phyloP scores from a whole-genome alignment of 2,113 vertebrate genomes.

The Uropsilus gracilis region DNA sequence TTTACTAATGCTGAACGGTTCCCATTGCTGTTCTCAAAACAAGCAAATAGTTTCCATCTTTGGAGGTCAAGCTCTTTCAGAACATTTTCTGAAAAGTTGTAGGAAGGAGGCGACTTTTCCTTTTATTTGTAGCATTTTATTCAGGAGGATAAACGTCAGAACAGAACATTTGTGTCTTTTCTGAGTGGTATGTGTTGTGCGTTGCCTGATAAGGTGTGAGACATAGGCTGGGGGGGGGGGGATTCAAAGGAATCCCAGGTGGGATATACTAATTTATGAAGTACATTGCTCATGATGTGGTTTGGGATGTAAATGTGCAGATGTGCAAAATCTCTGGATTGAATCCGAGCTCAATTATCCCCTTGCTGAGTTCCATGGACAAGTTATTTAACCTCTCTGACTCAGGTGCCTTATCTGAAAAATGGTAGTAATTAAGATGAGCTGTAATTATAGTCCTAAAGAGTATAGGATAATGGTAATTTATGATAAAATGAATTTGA shows the following conservation, averaged over 20 bases:
- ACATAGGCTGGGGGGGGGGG: background rate
- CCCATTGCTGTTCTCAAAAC: background rate
- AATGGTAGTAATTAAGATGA: slow-evolving; percentile 66
- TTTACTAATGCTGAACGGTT: background rate
- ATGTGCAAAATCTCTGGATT: background rate
- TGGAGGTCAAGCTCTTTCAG: background rate
- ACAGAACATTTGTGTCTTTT: background rate
- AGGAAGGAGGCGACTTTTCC: background rate
- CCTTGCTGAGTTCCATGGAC: slow-evolving; percentile 46
- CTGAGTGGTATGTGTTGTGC: background rate
- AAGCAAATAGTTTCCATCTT: background rate
- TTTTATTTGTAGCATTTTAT: background rate
- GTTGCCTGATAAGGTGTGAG: background rate
- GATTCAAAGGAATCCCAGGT: background rate
- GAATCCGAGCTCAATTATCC: slow-evolving; percentile 22
- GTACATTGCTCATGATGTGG: background rate
- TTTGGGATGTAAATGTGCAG: background rate
- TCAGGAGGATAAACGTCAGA: background rate
- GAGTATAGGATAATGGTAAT: slow-evolving; percentile 8
- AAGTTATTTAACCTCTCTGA: slow-evolving; percentile 69
- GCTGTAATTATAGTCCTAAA: slow-evolving; percentile 55
- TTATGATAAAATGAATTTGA: slow-evolving; percentile 59
- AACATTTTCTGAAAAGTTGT: background rate
- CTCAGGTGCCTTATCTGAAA: slow-evolving; percentile 65
- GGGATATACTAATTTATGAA: background rate